phyloP scores from a whole-genome alignment of 2,797 vertebrate species.

The Leptatherina wallacei region DNA sequence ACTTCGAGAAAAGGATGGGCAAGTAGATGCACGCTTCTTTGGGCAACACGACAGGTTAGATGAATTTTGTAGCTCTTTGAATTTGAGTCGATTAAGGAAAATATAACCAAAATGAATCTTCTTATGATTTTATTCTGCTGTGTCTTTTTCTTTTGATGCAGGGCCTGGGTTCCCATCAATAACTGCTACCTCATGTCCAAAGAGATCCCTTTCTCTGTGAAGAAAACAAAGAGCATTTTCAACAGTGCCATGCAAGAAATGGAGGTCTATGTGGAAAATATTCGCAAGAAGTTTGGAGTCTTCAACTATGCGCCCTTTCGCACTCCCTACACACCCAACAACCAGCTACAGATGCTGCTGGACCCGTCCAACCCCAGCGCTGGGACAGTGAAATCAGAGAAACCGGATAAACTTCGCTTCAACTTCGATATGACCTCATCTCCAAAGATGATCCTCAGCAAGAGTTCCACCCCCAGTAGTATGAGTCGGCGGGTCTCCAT shows the following conservation, averaged over 20 bases:
- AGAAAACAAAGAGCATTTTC: slow-evolving; percentile 99
- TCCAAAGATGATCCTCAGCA: slow-evolving; percentile 94
- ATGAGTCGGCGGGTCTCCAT: slow-evolving; percentile 90
- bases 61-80: background rate
- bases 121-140: background rate
- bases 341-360: slow-evolving; percentile 96
- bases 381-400: slow-evolving; percentile 92
- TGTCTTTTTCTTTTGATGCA: slow-evolving; percentile 64
- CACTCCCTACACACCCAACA: slow-evolving; percentile 96
- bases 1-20: slow-evolving; percentile 95
- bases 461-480: slow-evolving; percentile 87
- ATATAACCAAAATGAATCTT: background rate
- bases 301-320: slow-evolving; percentile 99
- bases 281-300: slow-evolving; percentile 94
- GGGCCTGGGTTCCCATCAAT: slow-evolving; percentile 99
- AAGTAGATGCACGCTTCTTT: slow-evolving; percentile 98
- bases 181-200: slow-evolving; percentile 99
- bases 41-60: slow-evolving; percentile 96
- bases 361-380: slow-evolving; percentile 92
- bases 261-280: slow-evolving; percentile 99
- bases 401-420: slow-evolving; percentile 94
- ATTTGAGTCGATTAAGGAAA: background rate
- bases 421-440: slow-evolving; percentile 97
- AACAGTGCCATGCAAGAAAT: slow-evolving; percentile 99
- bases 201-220: slow-evolving; percentile 99